Conservation (phyloP, 2,113 vertebrate genomes). For the Peromyscus californicus region DNA sequence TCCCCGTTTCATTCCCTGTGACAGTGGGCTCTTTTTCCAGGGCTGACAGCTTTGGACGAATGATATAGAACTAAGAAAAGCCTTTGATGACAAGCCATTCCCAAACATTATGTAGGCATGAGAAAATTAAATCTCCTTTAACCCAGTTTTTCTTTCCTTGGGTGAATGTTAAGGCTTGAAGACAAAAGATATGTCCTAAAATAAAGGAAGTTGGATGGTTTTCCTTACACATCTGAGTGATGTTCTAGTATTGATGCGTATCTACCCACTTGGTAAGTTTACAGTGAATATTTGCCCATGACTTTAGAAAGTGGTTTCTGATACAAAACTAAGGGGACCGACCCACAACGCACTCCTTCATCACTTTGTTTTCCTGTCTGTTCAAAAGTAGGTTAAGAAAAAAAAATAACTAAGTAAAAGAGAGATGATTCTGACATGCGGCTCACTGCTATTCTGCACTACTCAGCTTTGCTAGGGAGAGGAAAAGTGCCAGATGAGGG, state of each 20-base stretch:
- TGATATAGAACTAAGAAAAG: background rate
- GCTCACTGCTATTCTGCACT: conserved; percentile 58
- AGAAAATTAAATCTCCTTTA: background rate
- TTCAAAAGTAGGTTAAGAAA: conserved; percentile 67
- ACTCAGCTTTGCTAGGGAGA: conserved; percentile 50
- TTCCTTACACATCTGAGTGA: conserved; percentile 16
- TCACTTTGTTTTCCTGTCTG: conserved; percentile 56
- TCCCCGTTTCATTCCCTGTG: background rate
- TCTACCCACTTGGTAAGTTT: conserved; percentile 11
- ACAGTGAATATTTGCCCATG: conserved; percentile 14
- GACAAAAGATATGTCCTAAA: conserved; percentile 10
- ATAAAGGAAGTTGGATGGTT: background rate
- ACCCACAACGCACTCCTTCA: background rate
- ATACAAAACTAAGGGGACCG: background rate
- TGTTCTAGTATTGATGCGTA: background rate
- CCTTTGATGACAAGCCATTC: background rate
- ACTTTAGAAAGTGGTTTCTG: conserved; percentile 33
- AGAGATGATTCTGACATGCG: conserved; percentile 57
- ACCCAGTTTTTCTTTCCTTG: background rate
- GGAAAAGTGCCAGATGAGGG: conserved; percentile 54
- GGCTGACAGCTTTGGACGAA: background rate
- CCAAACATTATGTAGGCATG: background rate
- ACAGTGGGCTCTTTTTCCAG: background rate
- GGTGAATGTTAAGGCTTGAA: background rate
- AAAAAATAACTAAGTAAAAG: conserved; percentile 55